Base-by-base conservation (phyloP, 2,113 vertebrate species). In the Plecotus auritus region DNA sequence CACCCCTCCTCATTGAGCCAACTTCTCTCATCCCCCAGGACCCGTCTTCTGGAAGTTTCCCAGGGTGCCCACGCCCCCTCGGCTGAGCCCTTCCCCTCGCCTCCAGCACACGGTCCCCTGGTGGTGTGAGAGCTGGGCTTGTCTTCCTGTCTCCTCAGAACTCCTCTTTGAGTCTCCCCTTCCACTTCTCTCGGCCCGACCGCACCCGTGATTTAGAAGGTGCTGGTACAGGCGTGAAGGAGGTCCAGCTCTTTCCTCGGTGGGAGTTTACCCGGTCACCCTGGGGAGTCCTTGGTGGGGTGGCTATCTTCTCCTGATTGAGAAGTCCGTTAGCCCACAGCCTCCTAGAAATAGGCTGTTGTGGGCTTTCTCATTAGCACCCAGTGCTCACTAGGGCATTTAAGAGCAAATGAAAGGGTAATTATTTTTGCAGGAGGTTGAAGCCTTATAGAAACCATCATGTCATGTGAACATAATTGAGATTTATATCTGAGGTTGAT, bases 161-260 rank as follows among this genome's bases (percentile, higher is more conserved):
- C 59, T n/a, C 32, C 49, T 67, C 22, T 49, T 5, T 4, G 23
- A 70, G 66, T 54, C 64, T 88, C 77, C n/a, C 1, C 4, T 66
- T 85, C 51, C 26, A 0, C 12, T 14, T 30, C 74, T 45, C 69
- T 22, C 11, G 42, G 66, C 72, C 51, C 23, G 18, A 0, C 69
- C 22, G 0, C 5, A 6, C n/a, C 72, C 7, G n/a, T 18, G 30
- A 56, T 49, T 6, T 11, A 37, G 22, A 54, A 51, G 59, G 0
- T 2, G 51, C 23, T 13, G 7, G 23, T 3, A 5, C 0, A 0
- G 7, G 18, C 4, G 1, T 42, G 42, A 45, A 32, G 59, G 17
- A 16, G n/a, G 42, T 13, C 72, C 28, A 5, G 0, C 37, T 35
- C 26, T 6, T 11, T 56, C 12, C 74, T 35, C 37, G 4, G 18